Percentiles rank a stretch among this genome's conserved stretches.
Conservation (phyloP, 2,888 invertebrate genomes). For the Caenorhabditis sulstoni region DNA sequence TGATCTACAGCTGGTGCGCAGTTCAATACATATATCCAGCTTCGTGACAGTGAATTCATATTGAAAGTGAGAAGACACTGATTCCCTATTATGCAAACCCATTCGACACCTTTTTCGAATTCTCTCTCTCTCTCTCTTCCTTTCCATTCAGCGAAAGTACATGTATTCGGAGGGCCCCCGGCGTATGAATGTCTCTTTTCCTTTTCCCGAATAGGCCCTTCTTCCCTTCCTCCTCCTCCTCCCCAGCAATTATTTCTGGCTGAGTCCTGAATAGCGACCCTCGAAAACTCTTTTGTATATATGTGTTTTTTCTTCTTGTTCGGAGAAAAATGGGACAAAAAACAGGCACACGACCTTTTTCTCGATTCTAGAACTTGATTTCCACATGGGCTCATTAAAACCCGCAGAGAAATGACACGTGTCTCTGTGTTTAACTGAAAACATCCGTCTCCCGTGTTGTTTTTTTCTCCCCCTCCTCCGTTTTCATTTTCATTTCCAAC, state of each 20-base stretch:
- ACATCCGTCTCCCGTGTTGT: not conserved
- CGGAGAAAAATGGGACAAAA: too few species aligned
- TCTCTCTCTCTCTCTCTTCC: not conserved
- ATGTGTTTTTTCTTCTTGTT: not conserved
- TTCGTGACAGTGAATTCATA: too few species aligned
- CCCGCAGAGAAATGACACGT: too few species aligned
- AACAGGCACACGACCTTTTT: too few species aligned
- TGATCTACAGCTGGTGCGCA: too few species aligned
- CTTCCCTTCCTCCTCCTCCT: conserved; percentile 4
- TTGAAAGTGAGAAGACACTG: too few species aligned
- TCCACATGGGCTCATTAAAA: too few species aligned
- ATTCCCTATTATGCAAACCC: too few species aligned
- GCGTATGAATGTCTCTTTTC: conserved; percentile 30
- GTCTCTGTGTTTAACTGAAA: not conserved
- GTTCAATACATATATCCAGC: too few species aligned
- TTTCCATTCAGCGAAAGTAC: conserved; percentile 13
- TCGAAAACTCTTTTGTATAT: conserved; percentile 14
- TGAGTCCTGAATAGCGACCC: conserved; percentile 1
- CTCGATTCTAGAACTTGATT: too few species aligned
- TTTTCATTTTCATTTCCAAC: conserved; percentile 6
- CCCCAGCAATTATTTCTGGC: conserved; percentile 35
- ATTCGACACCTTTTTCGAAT: not conserved
- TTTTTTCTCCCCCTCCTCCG: not conserved
- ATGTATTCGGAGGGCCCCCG: not conserved
- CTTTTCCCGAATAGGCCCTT: too few species aligned